phyloP scores from a whole-genome alignment of 2,797 vertebrate genomes.

The Sebastes cheni region DNA sequence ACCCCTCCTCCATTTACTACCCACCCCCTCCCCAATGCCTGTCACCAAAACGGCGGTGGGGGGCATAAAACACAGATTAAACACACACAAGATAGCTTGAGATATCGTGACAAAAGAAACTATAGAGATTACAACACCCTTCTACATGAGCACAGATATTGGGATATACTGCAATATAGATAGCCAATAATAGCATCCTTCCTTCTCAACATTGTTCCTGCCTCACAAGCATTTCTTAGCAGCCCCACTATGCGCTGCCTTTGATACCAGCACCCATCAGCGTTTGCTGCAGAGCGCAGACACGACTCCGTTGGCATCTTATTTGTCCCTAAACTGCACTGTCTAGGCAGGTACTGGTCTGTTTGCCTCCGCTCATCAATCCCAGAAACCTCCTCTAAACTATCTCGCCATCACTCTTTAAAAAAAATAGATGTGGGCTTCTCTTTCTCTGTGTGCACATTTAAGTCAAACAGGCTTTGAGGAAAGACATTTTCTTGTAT shows the following conservation, averaged over 20 bases:
- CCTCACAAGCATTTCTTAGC: slow-evolving; percentile 45
- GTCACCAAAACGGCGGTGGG: slow-evolving; percentile 27
- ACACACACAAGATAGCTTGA: slow-evolving; percentile 25
- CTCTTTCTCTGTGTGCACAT: background rate
- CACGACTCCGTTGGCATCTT: slow-evolving; percentile 42
- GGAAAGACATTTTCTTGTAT: slow-evolving; percentile 11
- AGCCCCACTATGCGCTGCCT: slow-evolving; percentile 30
- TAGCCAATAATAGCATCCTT: slow-evolving; percentile 35
- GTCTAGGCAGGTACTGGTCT: slow-evolving; percentile 30
- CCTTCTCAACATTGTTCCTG: slow-evolving; percentile 30
- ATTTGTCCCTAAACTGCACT: slow-evolving; percentile 49
- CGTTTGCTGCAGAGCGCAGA: slow-evolving; percentile 62
- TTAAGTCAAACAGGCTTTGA: slow-evolving; percentile 43
- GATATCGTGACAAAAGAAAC: slow-evolving; percentile 51
- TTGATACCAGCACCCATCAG: slow-evolving; percentile 47
- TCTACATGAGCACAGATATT: slow-evolving; percentile 21
- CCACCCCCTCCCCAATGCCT: slow-evolving; percentile 10
- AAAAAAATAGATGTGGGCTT: slow-evolving; percentile 3
- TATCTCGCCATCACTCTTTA: slow-evolving; percentile 7
- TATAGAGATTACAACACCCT: slow-evolving; percentile 42
- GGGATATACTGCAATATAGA: slow-evolving; percentile 6
- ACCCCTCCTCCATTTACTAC: slow-evolving; percentile 14
- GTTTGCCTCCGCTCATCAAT: slow-evolving; percentile 29
- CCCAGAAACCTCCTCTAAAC: slow-evolving; percentile 11
- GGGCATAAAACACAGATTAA: slow-evolving; percentile 33